Base-by-base conservation (phyloP, 2,888 invertebrate species). In the Gonocerus acuteangulatus region DNA sequence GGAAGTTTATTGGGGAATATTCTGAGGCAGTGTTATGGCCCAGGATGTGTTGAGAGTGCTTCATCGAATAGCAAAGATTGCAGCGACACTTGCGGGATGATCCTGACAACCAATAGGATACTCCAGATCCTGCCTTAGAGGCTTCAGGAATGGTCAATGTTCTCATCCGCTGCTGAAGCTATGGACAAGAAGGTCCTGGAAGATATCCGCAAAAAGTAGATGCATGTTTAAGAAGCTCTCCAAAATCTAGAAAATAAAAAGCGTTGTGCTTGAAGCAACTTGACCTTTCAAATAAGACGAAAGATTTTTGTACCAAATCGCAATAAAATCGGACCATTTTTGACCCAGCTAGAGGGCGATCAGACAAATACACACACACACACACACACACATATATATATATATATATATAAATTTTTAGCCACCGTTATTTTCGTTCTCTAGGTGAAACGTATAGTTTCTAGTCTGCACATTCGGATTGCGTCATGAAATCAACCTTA, bases 111-210 rank as follows among this genome's bases (percentile, higher is more conserved):
- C 0, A 85, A 84, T 47, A 79, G 92, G 69, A 89, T 93, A 67
- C 87, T 87, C 70, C 74, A 86, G 80, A 84, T 92, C n/a, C 73
- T 93, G n/a, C 93, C 94, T 0, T 86, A 88, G 69, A 82, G 95
- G 9, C 86, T 96, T 61, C 93, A 94, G 72, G 94, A 95, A 73
- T 95, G 95, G 95, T 86, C 90, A 16, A 77, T 91, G 18, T 86
- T 88, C 2, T 82, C 88, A 0, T 93, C 92, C 71, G 80, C 84
- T 16, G 93, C 95, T 0, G 95, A 95, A 72, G 88, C 89, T 69
- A 83, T 84, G 69, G 95, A 85, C 70, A 82, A 72, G 79, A 83
- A 66, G 79, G 82, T 66, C 76, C 82, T 87, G 22, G 86, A 86
- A 68, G 80, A 80, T 61, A 86, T 96, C 32, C 82, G 94, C 21